A percentile compares a stretch with the other conserved stretches of the same genome.
phyloP scores from a whole-genome alignment of 1,140 invertebrate species.

The Lasaia peninsularis region DNA sequence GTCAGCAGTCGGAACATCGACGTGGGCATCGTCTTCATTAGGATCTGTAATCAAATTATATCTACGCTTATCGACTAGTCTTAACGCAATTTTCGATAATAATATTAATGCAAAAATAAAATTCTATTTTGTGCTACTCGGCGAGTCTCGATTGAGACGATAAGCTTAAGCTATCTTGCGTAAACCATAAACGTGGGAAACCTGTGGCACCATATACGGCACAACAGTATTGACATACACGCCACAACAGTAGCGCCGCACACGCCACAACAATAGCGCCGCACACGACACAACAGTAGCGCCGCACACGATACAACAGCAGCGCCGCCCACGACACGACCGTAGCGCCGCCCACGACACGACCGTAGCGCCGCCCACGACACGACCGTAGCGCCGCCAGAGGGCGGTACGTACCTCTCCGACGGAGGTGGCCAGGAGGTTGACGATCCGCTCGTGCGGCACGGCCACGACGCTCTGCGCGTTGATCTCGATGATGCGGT shows the following conservation, averaged over 20 bases:
- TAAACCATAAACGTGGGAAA: too few species aligned
- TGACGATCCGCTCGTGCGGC: slow-evolving; percentile 99
- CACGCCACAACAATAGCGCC: not conserved
- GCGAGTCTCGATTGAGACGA: too few species aligned
- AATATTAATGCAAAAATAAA: too few species aligned
- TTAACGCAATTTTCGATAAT: too few species aligned
- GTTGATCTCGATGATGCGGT: slow-evolving; percentile 99
- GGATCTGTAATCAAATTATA: slow-evolving; percentile 85
- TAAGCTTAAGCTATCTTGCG: too few species aligned
- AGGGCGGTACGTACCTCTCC: slow-evolving; percentile 88
- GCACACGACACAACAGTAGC: not conserved
- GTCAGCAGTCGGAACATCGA: slow-evolving; percentile 99
- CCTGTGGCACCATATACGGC: not conserved
- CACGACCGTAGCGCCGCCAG: too few species aligned
- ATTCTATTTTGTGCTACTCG: too few species aligned
- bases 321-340: not conserved
- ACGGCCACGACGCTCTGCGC: slow-evolving; percentile 99
- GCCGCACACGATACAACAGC: not conserved
- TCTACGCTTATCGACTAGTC: too few species aligned
- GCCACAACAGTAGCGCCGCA: not conserved
- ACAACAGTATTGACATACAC: not conserved
- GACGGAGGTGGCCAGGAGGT: slow-evolving; percentile 97
- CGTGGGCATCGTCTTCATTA: slow-evolving; percentile 99
- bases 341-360: not conserved
- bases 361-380: not conserved